phyloP scores from a whole-genome alignment of 1,140 invertebrate genomes.

The Musca vetustissima region DNA sequence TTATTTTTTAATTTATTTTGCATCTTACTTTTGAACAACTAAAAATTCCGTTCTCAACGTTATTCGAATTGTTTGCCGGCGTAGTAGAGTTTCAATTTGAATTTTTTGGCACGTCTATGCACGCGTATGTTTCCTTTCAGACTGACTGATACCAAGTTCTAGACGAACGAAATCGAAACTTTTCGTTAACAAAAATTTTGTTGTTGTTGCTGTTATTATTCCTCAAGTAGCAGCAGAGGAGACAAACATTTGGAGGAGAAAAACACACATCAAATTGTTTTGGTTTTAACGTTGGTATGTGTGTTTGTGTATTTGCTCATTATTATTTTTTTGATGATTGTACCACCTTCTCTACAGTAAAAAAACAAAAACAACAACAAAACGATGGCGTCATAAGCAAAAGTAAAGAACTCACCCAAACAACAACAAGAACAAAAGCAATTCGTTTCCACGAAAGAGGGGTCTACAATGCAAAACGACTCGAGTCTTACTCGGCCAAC shows the following conservation, averaged over 20 bases:
- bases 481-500: no score
- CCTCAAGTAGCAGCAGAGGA: not conserved
- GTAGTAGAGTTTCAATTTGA: not conserved
- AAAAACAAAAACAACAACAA: not conserved
- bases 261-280: no score
- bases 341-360: slow-evolving; percentile 7
- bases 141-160: slow-evolving; percentile 30
- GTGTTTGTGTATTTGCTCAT: no score
- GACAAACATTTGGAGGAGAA: no score
- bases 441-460: no score
- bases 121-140: slow-evolving; percentile 47
- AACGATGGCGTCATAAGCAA: no score
- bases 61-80: not conserved
- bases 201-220: no score
- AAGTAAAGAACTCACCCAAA: not conserved
- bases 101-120: slow-evolving; percentile 35
- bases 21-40: slow-evolving; percentile 13
- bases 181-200: slow-evolving; percentile 24
- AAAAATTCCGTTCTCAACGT: not conserved
- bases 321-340: no score
- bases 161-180: slow-evolving; percentile 36
- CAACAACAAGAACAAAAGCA: not conserved
- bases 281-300: no score
- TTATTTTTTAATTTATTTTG: not conserved
- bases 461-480: no score